A percentile compares a stretch with the other conserved stretches of the same genome.
Evolutionary conservation across 1,140 invertebrate genomes (phyloP).

Genomic region (Apis mellifera): Amel_HAv3.1 CM009935.2:7427501-7428000

Average conservation of each 20-base stretch:
- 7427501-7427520: neutral
- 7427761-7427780: neutral
- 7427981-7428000: conserved; percentile 20
- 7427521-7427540: neutral
- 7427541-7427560: neutral
- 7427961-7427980: too few species aligned
- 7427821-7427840: too few species aligned
- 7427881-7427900: neutral
- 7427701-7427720: neutral
- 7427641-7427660: neutral
- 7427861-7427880: neutral
- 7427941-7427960: neutral
- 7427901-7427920: too few species aligned
- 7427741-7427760: neutral
- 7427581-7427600: neutral
- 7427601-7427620: neutral
- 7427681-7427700: conserved; percentile 36
- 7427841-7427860: neutral
- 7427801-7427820: neutral
- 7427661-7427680: neutral
- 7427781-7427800: neutral
- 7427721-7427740: neutral
- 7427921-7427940: neutral
- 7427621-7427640: neutral
- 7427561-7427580: neutral